Percentiles rank a stretch among this genome's conserved stretches.
phyloP scores from a whole-genome alignment of 2,113 vertebrate genomes.

The Ailuropoda melanoleuca region DNA sequence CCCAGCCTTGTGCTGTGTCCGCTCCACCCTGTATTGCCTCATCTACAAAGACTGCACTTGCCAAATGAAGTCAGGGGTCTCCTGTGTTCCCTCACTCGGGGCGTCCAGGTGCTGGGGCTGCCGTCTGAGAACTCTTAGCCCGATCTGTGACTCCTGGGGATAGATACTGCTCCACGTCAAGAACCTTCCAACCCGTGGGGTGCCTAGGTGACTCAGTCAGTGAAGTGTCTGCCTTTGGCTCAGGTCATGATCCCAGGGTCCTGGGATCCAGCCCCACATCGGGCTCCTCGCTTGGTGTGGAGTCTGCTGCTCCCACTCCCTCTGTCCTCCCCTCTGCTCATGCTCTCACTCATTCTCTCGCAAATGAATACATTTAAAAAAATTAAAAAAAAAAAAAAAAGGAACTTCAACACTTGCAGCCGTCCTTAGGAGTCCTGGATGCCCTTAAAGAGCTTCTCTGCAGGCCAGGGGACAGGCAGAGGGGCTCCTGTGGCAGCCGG shows the following conservation, averaged over 20 bases:
- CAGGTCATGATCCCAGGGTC: background rate
- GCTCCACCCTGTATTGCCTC: rapidly evolving
- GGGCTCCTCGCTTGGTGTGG: background rate
- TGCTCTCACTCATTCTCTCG: background rate
- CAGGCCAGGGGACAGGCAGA: background rate
- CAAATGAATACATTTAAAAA: background rate
- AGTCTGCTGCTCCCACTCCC: background rate
- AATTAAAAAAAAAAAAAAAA: background rate
- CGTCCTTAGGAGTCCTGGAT: background rate
- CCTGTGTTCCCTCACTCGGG: background rate
- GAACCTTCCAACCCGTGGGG: background rate
- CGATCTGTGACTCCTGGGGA: background rate
- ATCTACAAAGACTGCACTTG: background rate
- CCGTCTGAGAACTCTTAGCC: background rate
- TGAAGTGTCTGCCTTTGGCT: background rate
- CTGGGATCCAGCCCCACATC: background rate
- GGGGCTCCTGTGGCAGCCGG: background rate
- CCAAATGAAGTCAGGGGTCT: background rate
- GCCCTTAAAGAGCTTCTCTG: background rate
- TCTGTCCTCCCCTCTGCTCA: background rate
- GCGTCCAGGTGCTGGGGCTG: background rate
- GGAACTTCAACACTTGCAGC: background rate
- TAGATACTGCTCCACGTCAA: background rate
- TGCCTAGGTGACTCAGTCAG: background rate
- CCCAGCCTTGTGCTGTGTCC: background rate